These are phyloP conservation scores for Plagodis pulveraria DNA, from an alignment of 2,888 invertebrate species.

Conservation along the genomic window DNA sequence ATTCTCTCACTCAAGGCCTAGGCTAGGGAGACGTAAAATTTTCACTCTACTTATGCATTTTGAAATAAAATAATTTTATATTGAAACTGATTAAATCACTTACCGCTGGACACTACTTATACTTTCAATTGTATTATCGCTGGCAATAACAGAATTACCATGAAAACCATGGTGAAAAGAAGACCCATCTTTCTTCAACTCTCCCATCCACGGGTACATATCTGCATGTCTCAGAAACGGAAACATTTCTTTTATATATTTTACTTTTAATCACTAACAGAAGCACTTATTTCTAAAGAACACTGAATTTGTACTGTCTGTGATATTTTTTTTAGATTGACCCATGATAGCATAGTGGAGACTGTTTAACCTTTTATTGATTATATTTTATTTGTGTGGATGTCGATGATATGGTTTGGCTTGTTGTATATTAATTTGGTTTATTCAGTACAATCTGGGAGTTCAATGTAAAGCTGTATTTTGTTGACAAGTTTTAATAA, in stretches of 20 bases:
- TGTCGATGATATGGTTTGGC: background rate
- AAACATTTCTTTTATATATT: conserved; percentile 10
- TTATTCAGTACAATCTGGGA: too few relatives aligned
- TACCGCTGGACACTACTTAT: conserved; percentile 9
- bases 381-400: background rate
- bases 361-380: background rate
- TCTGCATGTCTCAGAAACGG: conserved; percentile 17
- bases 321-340: conserved; percentile 8
- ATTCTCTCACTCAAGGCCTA: too few relatives aligned
- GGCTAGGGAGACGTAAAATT: too few relatives aligned
- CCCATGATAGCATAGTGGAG: conserved; percentile 5
- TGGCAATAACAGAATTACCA: background rate
- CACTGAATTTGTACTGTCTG: conserved; percentile 4
- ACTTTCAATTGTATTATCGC: background rate
- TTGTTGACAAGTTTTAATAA: too few relatives aligned
- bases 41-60: too few relatives aligned
- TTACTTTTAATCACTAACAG: background rate
- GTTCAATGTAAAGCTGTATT: too few relatives aligned
- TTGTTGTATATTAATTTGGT: too few relatives aligned
- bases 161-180: conserved; percentile 11
- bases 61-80: too few relatives aligned
- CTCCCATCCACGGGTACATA: conserved; percentile 25
- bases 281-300: background rate
- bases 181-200: conserved; percentile 16
- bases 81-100: background rate